Conservation (phyloP, 2,797 vertebrate genomes). For the Malacoraja senta region DNA sequence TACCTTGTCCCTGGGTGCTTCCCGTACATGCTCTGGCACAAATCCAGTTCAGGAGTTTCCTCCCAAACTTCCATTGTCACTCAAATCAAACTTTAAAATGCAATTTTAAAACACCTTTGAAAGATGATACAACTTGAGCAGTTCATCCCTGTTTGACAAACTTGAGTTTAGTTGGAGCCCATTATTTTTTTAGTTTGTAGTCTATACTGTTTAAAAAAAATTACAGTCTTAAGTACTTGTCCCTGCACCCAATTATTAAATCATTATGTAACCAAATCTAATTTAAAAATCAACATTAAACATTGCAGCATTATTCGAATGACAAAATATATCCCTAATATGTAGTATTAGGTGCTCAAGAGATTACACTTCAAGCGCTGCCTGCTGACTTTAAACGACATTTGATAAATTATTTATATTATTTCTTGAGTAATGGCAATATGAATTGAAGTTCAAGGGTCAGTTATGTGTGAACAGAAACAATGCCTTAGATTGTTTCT, state of each 20-base stretch:
- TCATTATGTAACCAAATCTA: not conserved
- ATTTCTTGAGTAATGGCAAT: not conserved
- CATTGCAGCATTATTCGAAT: not conserved
- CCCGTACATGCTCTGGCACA: not conserved
- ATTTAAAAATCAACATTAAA: not conserved
- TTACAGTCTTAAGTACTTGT: slow-evolving; percentile 7
- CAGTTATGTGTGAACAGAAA: not conserved
- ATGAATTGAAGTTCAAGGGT: not conserved
- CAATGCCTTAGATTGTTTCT: not conserved
- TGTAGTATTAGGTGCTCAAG: not conserved
- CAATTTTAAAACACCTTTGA: not conserved
- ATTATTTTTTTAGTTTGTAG: not conserved
- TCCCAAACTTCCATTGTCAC: not conserved
- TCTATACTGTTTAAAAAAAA: not conserved
- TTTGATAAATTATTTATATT: not conserved
- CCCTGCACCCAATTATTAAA: slow-evolving; percentile 3
- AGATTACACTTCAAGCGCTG: not conserved
- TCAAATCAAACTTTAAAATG: not conserved
- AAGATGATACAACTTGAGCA: not conserved
- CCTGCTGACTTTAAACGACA: not conserved
- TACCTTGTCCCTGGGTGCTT: not conserved
- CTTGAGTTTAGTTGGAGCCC: not conserved
- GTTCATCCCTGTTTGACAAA: not conserved
- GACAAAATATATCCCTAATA: not conserved
- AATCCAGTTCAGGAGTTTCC: not conserved